These are phyloP conservation scores for Brachypalpus laphriformis DNA, from an alignment of 2,888 invertebrate genomes.

Conservation along the genomic window DNA sequence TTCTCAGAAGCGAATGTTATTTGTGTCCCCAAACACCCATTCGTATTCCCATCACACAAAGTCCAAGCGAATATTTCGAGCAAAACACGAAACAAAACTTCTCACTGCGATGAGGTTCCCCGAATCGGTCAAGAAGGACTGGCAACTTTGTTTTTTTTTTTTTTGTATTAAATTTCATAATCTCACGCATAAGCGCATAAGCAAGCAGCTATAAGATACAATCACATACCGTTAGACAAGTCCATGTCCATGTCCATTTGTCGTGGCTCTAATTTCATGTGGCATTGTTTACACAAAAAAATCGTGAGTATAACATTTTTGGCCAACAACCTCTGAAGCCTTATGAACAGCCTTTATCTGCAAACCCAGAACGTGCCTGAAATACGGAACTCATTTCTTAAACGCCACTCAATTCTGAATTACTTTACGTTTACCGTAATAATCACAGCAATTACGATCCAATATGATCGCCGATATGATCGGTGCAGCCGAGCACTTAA, in stretches of 20 bases:
- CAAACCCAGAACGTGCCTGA: slow-evolving; percentile 50
- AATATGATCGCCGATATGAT: slow-evolving; percentile 23
- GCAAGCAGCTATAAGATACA: not conserved
- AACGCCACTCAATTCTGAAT: slow-evolving; percentile 34
- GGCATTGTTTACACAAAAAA: slow-evolving; percentile 34
- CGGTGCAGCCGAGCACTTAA: not conserved
- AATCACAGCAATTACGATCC: slow-evolving; percentile 35
- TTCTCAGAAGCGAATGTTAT: slow-evolving; percentile 8
- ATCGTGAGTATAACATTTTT: slow-evolving; percentile 54
- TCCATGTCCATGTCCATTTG: slow-evolving; percentile 36
- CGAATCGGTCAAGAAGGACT: slow-evolving; percentile 34
- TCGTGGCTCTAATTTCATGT: slow-evolving; percentile 65
- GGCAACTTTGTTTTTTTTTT: not conserved
- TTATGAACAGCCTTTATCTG: no score
- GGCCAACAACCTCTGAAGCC: slow-evolving; percentile 63
- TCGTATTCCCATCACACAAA: slow-evolving; percentile 27
- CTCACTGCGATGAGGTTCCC: not conserved
- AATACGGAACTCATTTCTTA: slow-evolving; percentile 34
- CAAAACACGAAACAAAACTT: slow-evolving; percentile 1
- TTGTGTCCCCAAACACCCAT: slow-evolving; percentile 5
- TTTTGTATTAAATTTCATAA: no score
- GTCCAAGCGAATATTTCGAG: slow-evolving; percentile 23
- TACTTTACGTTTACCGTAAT: slow-evolving; percentile 39
- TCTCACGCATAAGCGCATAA: slow-evolving; percentile 35
- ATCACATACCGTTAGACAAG: slow-evolving; percentile 42